phyloP scores from a whole-genome alignment of 1,140 invertebrate genomes.

The Heliconius hewitsoni region DNA sequence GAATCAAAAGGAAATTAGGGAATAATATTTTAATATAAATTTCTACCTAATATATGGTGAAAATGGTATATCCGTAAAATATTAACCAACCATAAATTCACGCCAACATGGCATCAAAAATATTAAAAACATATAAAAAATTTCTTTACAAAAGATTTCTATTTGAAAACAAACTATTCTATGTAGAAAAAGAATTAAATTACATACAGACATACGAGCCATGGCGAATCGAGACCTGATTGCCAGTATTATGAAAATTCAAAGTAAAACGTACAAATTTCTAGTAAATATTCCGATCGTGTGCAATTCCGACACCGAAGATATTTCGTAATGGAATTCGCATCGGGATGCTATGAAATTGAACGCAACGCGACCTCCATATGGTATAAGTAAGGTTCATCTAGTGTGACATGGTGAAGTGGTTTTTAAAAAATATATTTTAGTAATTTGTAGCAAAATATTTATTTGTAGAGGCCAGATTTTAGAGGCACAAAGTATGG shows the following conservation, averaged over 20 bases:
- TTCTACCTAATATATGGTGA: no score
- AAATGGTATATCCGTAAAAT: no score
- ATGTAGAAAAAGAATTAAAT: no score
- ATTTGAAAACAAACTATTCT: no score
- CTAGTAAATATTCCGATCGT: slow-evolving; percentile 19
- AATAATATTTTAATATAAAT: no score
- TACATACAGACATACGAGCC: background rate
- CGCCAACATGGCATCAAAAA: no score
- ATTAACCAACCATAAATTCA: no score
- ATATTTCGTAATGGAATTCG: slow-evolving; percentile 26
- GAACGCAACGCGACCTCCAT: slow-evolving; percentile 2
- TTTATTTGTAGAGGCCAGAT: no score
- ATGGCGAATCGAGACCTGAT: slow-evolving; percentile 3
- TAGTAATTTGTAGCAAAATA: background rate
- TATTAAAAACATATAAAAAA: no score
- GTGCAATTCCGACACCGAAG: slow-evolving; percentile 23
- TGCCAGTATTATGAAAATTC: slow-evolving; percentile 1
- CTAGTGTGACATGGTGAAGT: background rate
- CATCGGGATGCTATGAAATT: slow-evolving; percentile 21
- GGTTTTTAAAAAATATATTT: background rate
- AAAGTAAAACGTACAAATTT: slow-evolving; percentile 2
- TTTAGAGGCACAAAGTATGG: no score
- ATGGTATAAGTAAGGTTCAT: background rate
- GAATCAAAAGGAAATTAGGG: no score
- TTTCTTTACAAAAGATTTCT: no score